These are phyloP conservation scores for Bothrops jararaca DNA, from an alignment of 2,113 vertebrate species.

Conservation along the genomic window DNA sequence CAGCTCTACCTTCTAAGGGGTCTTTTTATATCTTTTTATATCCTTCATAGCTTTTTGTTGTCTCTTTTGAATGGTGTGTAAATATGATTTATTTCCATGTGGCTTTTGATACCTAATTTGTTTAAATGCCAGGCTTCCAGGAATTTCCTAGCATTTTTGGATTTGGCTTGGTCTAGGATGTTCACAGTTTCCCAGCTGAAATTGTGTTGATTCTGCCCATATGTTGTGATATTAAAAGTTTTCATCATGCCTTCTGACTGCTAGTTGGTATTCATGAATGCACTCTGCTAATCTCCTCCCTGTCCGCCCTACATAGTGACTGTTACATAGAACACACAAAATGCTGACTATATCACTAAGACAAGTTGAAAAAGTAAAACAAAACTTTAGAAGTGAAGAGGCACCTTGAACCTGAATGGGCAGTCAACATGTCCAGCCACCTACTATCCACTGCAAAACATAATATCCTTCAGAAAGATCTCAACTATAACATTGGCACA, in stretches of 20 bases:
- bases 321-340: no score
- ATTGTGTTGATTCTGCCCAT: not conserved
- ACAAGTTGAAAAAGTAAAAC: no score
- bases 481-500: not conserved
- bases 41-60: not conserved
- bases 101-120: not conserved
- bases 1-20: no score
- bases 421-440: no score
- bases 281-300: no score
- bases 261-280: not conserved
- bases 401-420: no score
- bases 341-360: no score
- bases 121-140: not conserved
- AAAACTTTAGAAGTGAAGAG: no score
- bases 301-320: no score
- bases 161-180: not conserved
- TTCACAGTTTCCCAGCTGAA: not conserved
- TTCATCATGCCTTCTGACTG: not conserved
- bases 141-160: not conserved
- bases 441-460: no score
- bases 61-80: not conserved
- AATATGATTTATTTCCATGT: not conserved
- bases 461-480: no score
- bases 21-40: not conserved
- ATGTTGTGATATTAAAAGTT: not conserved